phyloP scores from a whole-genome alignment of 2,113 vertebrate genomes.

The Pangasianodon hypophthalmus region DNA sequence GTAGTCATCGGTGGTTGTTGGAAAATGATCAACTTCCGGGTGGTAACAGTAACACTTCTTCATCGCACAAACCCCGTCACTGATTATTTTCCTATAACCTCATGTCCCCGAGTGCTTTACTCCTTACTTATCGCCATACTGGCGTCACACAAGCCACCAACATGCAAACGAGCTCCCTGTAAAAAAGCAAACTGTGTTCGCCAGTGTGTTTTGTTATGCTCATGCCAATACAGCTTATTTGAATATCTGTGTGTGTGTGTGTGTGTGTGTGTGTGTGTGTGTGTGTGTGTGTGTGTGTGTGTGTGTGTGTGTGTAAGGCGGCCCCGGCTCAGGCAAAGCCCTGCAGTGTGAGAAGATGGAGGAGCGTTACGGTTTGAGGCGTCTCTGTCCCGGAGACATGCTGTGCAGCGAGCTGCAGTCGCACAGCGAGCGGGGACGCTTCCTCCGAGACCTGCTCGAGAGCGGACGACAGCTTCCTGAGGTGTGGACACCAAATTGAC shows the following conservation, averaged over 20 bases:
- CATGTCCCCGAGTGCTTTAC: not conserved
- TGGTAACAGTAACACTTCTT: too few species aligned
- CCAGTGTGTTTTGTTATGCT: not conserved
- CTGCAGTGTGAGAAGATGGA: slow-evolving; percentile 84
- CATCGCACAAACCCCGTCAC: too few species aligned
- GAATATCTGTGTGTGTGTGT: not conserved
- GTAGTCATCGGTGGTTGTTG: too few species aligned
- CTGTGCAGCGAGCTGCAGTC: slow-evolving; percentile 78
- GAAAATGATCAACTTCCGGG: too few species aligned
- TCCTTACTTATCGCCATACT: not conserved
- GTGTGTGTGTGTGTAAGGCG: slow-evolving; percentile 73
- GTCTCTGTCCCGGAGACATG: slow-evolving; percentile 77
- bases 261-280: slow-evolving; percentile 9
- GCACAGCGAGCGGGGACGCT: slow-evolving; percentile 80
- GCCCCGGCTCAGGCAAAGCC: slow-evolving; percentile 88
- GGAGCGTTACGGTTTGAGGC: slow-evolving; percentile 80
- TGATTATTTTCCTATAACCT: not conserved
- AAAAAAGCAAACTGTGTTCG: not conserved
- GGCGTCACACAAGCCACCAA: not conserved
- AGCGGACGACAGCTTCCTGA: slow-evolving; percentile 80
- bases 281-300: slow-evolving; percentile 14
- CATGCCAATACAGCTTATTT: not conserved
- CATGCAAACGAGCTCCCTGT: not conserved
- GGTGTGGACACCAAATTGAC: slow-evolving; percentile 65
- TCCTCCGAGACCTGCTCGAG: slow-evolving; percentile 80